Evolutionary conservation across 2,888 invertebrate species (phyloP), one percentile per base, ranked within the genome.

Genomic region (Ypsolopha sequella): DNA sequence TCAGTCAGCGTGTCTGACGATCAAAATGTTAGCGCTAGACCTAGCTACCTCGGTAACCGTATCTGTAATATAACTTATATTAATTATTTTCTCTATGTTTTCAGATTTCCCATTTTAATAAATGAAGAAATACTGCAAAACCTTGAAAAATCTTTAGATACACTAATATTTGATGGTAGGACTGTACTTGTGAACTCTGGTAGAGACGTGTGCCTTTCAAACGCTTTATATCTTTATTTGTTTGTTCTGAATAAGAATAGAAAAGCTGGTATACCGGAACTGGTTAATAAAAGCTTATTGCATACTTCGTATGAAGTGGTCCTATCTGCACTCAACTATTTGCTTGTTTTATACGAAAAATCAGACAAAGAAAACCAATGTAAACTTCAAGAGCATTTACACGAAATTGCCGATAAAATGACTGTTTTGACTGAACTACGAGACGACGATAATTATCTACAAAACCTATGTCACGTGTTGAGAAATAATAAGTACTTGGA

Each of bases 271-370:
- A 53, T 62, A 6, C 44, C 52, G 10, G 41, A 47, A 0, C 47
- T 67, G 1, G 51, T 70, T 2, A 57, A 58, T 33, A 63, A 56
- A 53, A 61, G 61, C 4, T 55, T 73, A 0, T 10, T 52, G 34
- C 70, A 76, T 50, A n/a, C 53, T 0, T 57, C 55, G 2, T 75
- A 75, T 44, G 76, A 76, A 57, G 69, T 74, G 0, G 54, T 64
- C 9, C 49, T 73, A 9, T 52, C 66, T 1, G 56, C 58, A 0
- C 48, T 76, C 0, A 68, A 75, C 51, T 70, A 66, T 54, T 48
- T 75, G 11, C 56, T 76, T 0, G 63, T 69, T 41, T 41, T 68
- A 10, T 51, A 72, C 38, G 55, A 63, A 4, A 56, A 60, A 36
- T 51, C 63, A 0, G 65, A 73, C 7, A 47, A 59, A 0, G 68